Conservation (phyloP, 1,140 invertebrate species). For the Temnothorax longispinosus region DNA sequence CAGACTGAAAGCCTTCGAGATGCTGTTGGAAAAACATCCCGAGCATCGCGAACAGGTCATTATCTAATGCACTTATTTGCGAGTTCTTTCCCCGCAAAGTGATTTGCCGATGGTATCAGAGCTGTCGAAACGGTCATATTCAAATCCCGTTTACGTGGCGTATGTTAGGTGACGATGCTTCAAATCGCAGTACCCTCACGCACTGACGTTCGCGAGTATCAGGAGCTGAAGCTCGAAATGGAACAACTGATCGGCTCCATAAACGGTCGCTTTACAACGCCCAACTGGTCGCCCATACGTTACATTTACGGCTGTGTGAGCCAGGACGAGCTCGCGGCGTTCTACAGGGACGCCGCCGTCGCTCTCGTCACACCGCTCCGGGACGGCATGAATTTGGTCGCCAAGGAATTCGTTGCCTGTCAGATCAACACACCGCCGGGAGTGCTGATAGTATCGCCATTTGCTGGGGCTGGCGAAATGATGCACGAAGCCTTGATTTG, state of each 20-base stretch:
- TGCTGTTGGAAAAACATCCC: slow-evolving; percentile 93
- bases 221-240: slow-evolving; percentile 96
- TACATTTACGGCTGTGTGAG: slow-evolving; percentile 96
- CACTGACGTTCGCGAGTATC: slow-evolving; percentile 96
- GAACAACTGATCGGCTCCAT: slow-evolving; percentile 95
- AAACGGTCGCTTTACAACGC: slow-evolving; percentile 94
- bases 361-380: slow-evolving; percentile 94
- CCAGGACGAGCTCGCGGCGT: slow-evolving; percentile 93
- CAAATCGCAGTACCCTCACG: slow-evolving; percentile 96
- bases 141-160: background rate
- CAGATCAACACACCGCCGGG: slow-evolving; percentile 95
- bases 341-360: slow-evolving; percentile 94
- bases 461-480: slow-evolving; percentile 95
- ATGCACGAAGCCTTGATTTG: slow-evolving; percentile 96
- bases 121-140: background rate
- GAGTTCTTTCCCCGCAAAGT: background rate
- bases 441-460: slow-evolving; percentile 95
- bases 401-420: slow-evolving; percentile 97
- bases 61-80: background rate
- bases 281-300: slow-evolving; percentile 96
- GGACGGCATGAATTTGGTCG: slow-evolving; percentile 97
- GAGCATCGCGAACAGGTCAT: slow-evolving; percentile 93
- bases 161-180: slow-evolving; percentile 88
- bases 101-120: slow-evolving; percentile 8
- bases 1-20: slow-evolving; percentile 93